phyloP scores from a whole-genome alignment of 2,797 vertebrate genomes.

The Spheniscus humboldti region DNA sequence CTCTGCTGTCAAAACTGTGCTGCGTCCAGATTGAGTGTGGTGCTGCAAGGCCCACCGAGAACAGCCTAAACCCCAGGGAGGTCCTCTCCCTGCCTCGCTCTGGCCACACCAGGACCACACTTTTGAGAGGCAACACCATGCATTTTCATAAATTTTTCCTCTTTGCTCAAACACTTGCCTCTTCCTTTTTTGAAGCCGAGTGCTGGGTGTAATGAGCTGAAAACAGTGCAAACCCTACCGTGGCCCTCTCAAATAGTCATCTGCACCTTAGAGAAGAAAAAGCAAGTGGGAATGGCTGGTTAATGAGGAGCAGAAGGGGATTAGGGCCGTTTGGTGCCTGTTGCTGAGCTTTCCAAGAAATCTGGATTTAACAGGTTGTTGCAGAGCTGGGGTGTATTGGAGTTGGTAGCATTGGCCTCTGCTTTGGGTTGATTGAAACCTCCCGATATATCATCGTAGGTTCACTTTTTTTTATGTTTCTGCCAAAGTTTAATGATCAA shows the following conservation, averaged over 20 bases:
- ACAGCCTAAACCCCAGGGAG: not conserved
- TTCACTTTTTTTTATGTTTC: not conserved
- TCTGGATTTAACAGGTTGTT: not conserved
- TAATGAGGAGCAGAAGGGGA: not conserved
- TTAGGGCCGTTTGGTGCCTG: not conserved
- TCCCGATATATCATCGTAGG: not conserved
- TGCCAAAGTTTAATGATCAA: not conserved
- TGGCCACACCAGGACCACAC: not conserved
- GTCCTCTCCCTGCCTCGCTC: not conserved
- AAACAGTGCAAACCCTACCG: not conserved
- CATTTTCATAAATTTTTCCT: not conserved
- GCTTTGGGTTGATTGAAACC: not conserved
- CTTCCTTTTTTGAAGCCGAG: not conserved
- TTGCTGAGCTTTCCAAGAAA: not conserved
- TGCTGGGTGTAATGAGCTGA: not conserved
- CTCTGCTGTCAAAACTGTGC: not conserved
- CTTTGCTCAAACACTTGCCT: not conserved
- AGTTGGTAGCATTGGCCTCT: not conserved
- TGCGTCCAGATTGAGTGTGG: rapidly evolving
- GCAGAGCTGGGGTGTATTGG: not conserved
- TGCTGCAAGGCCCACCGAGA: not conserved
- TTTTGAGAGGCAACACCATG: not conserved
- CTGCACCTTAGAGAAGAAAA: not conserved
- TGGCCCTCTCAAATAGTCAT: not conserved
- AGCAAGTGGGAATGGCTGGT: not conserved